Evolutionary conservation across 2,888 invertebrate species (phyloP).

Genomic region (Hirtodrosophila trivittata): DNA sequence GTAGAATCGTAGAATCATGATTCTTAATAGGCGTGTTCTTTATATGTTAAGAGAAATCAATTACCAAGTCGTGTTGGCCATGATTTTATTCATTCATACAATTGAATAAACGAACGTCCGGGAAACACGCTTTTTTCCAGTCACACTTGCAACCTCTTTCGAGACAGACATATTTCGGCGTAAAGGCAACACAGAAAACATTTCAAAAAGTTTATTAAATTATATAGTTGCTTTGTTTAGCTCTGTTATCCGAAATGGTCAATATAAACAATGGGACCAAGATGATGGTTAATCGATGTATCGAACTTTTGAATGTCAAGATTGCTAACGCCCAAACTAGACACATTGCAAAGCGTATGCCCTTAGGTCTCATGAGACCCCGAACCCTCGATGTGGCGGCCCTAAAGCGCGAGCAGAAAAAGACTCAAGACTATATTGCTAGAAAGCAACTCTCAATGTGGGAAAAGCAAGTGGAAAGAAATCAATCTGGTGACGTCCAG

Average conservation of each 20-base stretch:
- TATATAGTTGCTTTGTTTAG: conserved; percentile 4
- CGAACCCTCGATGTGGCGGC: neutral
- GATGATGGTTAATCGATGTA: conserved; percentile 49
- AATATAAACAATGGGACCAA: conserved; percentile 38
- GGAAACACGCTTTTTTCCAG: too few species aligned
- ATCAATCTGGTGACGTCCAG: neutral
- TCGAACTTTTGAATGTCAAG: conserved; percentile 45
- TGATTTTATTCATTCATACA: too few species aligned
- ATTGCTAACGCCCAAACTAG: conserved; percentile 46
- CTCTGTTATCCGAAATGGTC: conserved; percentile 37
- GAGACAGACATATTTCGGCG: conserved; percentile 25
- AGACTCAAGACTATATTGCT: conserved; percentile 33
- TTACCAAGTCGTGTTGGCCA: too few species aligned
- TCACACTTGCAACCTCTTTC: conserved; percentile 13
- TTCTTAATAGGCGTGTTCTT: too few species aligned
- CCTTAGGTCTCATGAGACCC: neutral
- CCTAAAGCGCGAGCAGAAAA: conserved; percentile 38
- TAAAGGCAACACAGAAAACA: conserved; percentile 1
- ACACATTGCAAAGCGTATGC: conserved; percentile 35
- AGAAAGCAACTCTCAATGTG: conserved; percentile 60
- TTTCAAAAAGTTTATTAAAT: conserved; percentile 14
- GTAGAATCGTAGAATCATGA: too few species aligned
- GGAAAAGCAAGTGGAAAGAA: conserved; percentile 32
- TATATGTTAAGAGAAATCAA: too few species aligned
- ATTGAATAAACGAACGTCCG: too few species aligned